A percentile compares a stretch with the other conserved stretches of the same genome.
Conservation (phyloP, 1,140 invertebrate species). For the Melipona quadrifasciata region DNA sequence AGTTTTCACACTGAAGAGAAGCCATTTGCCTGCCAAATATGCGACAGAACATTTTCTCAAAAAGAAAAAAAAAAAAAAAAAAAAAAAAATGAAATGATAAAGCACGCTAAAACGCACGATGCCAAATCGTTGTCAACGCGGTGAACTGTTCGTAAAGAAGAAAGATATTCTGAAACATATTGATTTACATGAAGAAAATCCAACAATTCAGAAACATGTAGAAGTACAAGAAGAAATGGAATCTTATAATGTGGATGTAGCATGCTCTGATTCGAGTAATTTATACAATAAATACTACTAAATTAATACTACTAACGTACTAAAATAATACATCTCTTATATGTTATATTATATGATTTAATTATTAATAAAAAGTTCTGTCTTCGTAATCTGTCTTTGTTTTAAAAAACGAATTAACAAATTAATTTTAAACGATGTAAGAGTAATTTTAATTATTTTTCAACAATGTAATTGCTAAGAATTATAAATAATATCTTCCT, state of each 20-base stretch:
- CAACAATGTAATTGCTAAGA: no score
- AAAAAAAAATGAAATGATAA: constrained; percentile 76
- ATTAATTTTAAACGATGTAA: no score
- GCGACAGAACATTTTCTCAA: constrained; percentile 78
- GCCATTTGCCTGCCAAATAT: constrained; percentile 78
- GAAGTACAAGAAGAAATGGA: constrained; percentile 54
- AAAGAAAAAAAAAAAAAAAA: no score
- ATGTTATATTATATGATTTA: neutral
- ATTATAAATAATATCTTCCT: no score
- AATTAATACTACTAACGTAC: neutral
- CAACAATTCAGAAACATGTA: constrained; percentile 52
- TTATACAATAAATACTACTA: neutral
- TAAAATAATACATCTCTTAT: neutral
- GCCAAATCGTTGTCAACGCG: constrained; percentile 54
- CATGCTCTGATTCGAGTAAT: constrained; percentile 45
- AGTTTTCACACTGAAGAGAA: constrained; percentile 87
- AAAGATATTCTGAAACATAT: constrained; percentile 62
- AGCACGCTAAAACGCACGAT: constrained; percentile 75
- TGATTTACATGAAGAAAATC: constrained; percentile 14
- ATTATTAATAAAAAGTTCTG: no score
- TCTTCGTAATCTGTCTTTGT: no score
- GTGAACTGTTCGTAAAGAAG: constrained; percentile 55
- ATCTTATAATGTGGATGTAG: constrained; percentile 45
- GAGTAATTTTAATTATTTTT: no score
- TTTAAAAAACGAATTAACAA: no score